phyloP scores from a whole-genome alignment of 1,140 invertebrate genomes.

The Nomia melanderi region DNA sequence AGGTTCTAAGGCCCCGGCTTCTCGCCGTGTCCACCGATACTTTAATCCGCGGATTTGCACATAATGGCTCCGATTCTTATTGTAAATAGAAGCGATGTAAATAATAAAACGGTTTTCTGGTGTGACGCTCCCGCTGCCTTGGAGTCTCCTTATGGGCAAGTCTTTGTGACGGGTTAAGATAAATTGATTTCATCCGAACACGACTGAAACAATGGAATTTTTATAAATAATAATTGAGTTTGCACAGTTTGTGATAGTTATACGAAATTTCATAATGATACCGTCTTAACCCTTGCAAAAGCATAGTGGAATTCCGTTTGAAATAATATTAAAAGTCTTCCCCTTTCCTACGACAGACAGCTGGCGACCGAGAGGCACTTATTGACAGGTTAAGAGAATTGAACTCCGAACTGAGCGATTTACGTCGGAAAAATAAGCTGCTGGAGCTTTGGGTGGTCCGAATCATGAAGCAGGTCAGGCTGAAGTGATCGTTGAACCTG shows the following conservation, averaged over 20 bases:
- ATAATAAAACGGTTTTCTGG: conserved; percentile 44
- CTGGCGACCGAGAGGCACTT: conserved; percentile 46
- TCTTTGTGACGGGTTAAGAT: too few species aligned
- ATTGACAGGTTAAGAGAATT: conserved; percentile 52
- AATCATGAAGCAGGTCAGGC: conserved; percentile 61
- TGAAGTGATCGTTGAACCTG: too few species aligned
- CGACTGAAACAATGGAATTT: too few species aligned
- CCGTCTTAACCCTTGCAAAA: too few species aligned
- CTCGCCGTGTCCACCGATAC: conserved; percentile 33
- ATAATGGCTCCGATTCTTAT: conserved; percentile 43
- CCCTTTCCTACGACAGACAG: conserved; percentile 36
- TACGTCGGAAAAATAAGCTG: conserved; percentile 56
- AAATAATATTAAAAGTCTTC: too few species aligned
- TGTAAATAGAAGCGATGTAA: conserved; percentile 42
- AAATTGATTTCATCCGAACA: too few species aligned
- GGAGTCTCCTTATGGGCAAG: too few species aligned
- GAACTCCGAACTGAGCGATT: conserved; percentile 30
- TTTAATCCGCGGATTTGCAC: conserved; percentile 43
- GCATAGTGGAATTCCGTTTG: too few species aligned
- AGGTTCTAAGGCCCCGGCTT: conserved; percentile 15
- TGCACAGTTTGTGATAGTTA: too few species aligned
- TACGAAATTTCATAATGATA: too few species aligned
- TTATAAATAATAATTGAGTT: too few species aligned
- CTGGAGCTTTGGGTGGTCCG: conserved; percentile 56
- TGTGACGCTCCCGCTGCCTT: too few species aligned